Percentiles rank a stretch among this genome's conserved stretches.
Conservation (phyloP, 2,888 invertebrate genomes). For the Aricia artaxerxes region DNA sequence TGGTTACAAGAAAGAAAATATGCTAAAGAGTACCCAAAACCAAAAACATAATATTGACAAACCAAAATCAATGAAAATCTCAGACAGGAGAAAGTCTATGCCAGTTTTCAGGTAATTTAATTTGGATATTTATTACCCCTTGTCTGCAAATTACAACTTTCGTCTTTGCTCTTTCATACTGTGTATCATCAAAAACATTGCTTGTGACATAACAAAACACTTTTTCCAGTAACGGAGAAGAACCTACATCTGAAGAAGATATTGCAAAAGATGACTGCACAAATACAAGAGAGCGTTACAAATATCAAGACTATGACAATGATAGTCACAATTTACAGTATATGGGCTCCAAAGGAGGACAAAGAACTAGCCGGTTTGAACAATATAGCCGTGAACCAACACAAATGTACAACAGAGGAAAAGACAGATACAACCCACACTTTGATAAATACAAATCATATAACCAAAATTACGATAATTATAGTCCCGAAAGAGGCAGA, state of each 20-base stretch:
- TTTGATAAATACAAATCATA: neutral
- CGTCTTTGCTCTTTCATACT: neutral
- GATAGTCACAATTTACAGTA: neutral
- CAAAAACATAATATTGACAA: conserved; percentile 34
- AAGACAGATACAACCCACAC: conserved; percentile 5
- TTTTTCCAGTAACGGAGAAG: conserved; percentile 10
- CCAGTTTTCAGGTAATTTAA: conserved; percentile 52
- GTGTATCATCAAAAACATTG: neutral
- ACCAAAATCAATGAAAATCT: conserved; percentile 46
- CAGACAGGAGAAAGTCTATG: conserved; percentile 59
- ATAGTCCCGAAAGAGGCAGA: conserved; percentile 32
- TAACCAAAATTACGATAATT: conserved; percentile 23
- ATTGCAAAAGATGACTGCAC: neutral
- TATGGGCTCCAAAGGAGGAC: neutral
- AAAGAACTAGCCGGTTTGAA: neutral
- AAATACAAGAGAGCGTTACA: neutral
- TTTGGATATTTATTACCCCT: neutral
- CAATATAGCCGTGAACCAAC: neutral
- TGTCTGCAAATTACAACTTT: neutral
- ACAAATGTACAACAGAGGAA: conserved; percentile 2
- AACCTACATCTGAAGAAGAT: conserved; percentile 15
- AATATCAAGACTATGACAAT: conserved; percentile 5
- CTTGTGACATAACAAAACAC: neutral
- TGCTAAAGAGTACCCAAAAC: conserved; percentile 35
- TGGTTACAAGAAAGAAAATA: conserved; percentile 47